phyloP scores from a whole-genome alignment of 2,797 vertebrate genomes.

The Coregonus ussuriensis region DNA sequence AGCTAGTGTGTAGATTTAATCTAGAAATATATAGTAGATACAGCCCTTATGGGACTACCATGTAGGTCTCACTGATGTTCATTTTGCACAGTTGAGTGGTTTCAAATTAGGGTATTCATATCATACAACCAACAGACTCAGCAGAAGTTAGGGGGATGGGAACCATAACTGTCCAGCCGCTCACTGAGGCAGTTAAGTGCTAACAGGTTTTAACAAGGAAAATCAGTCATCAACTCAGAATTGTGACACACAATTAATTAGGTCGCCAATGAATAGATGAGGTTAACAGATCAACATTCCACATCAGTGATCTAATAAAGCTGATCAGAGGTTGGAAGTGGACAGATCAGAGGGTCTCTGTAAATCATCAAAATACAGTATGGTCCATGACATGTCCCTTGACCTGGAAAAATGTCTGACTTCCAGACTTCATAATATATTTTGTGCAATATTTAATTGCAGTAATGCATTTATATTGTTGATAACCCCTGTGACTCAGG shows the following conservation, averaged over 20 bases:
- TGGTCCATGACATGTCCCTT: not conserved
- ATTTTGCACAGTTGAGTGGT: not conserved
- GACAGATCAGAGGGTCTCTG: not conserved
- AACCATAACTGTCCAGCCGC: not conserved
- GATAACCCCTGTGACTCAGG: not conserved
- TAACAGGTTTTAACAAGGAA: not conserved
- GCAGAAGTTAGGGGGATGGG: not conserved
- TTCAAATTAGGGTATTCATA: not conserved
- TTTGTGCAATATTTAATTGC: not conserved
- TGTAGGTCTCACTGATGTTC: not conserved
- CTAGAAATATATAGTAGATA: not conserved
- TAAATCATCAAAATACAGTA: not conserved
- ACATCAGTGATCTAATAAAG: constrained; percentile 14
- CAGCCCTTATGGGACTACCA: not conserved
- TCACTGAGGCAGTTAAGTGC: not conserved
- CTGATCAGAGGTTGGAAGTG: not conserved
- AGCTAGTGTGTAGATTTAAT: not conserved
- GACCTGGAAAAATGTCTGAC: not conserved
- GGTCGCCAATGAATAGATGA: constrained; percentile 1
- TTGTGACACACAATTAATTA: not conserved
- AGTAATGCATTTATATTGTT: not conserved
- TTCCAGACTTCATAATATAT: not conserved
- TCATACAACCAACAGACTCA: not conserved
- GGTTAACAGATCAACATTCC: not conserved
- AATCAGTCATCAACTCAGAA: not conserved